A percentile compares a stretch with the other conserved stretches of the same genome.
Evolutionary conservation across 2,113 vertebrate species (phyloP).

Genomic region (Scomber scombrus): DNA sequence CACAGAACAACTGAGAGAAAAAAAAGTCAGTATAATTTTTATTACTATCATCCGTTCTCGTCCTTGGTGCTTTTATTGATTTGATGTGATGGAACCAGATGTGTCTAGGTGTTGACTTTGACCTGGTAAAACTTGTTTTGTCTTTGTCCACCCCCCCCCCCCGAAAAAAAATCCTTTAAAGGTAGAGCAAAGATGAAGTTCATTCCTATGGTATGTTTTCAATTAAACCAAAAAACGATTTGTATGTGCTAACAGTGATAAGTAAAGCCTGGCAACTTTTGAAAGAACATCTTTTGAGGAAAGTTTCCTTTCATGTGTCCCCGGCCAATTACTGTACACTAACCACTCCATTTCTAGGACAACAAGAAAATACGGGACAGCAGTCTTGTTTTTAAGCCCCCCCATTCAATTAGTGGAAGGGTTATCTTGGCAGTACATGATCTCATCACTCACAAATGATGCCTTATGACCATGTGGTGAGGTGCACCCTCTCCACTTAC

Average conservation of each 20-base stretch:
- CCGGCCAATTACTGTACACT: conserved; percentile 4
- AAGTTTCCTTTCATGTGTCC: conserved; percentile 52
- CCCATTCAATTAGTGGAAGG: conserved; percentile 35
- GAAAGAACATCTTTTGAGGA: conserved; percentile 50
- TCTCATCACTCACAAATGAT: conserved; percentile 48
- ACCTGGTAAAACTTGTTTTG: conserved; percentile 56
- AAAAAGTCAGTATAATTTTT: conserved; percentile 46
- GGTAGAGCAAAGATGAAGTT: conserved; percentile 28
- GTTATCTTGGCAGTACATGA: conserved; percentile 50
- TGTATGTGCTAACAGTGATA: conserved; percentile 53
- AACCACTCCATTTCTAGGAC: conserved; percentile 28
- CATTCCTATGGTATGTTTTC: conserved; percentile 60
- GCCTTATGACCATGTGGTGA: conserved; percentile 37
- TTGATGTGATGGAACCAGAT: conserved; percentile 73
- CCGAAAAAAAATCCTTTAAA: not conserved
- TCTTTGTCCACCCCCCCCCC: conserved; percentile 41
- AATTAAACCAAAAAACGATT: conserved; percentile 64
- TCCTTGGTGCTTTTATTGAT: conserved; percentile 64
- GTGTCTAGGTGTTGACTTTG: conserved; percentile 68
- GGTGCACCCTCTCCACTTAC: conserved; percentile 32
- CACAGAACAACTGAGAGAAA: conserved; percentile 29
- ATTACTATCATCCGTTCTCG: conserved; percentile 58
- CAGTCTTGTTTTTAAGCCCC: conserved; percentile 21
- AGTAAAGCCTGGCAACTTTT: conserved; percentile 53
- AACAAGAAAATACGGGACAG: conserved; percentile 18